These are phyloP conservation scores for Salmo trutta DNA, from an alignment of 2,797 vertebrate genomes.

Conservation along the genomic window DNA sequence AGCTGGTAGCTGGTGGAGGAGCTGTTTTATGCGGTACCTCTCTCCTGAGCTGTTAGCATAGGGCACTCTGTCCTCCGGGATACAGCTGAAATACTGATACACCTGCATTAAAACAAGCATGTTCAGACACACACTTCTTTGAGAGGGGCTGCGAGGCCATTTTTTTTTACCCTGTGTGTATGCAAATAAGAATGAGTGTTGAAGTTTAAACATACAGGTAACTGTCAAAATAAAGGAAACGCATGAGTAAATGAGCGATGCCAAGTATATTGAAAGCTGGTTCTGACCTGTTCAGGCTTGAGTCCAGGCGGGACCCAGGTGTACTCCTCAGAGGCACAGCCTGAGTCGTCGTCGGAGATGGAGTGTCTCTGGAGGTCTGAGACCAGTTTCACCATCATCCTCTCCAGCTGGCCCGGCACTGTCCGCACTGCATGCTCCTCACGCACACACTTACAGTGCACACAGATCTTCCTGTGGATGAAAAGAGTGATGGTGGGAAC, in stretches of 20 bases:
- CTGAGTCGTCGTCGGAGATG: slow-evolving; percentile 88
- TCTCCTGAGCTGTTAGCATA: slow-evolving; percentile 97
- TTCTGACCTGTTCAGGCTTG: slow-evolving; percentile 88
- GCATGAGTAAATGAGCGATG: too few species aligned
- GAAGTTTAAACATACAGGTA: too few species aligned
- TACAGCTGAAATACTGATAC: slow-evolving; percentile 97
- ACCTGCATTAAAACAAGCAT: slow-evolving; percentile 76
- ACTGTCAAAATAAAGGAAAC: too few species aligned
- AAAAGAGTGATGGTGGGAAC: slow-evolving; percentile 14
- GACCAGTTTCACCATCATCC: slow-evolving; percentile 88
- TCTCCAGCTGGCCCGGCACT: slow-evolving; percentile 85
- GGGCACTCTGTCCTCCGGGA: slow-evolving; percentile 95
- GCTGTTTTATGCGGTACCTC: slow-evolving; percentile 93
- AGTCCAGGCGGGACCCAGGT: slow-evolving; percentile 91
- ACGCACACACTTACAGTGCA: slow-evolving; percentile 90
- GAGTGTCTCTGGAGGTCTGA: slow-evolving; percentile 89
- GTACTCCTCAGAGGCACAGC: slow-evolving; percentile 89
- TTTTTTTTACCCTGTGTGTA: background rate
- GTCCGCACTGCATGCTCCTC: slow-evolving; percentile 85
- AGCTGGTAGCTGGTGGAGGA: slow-evolving; percentile 94
- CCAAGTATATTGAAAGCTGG: too few species aligned
- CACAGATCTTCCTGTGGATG: slow-evolving; percentile 87
- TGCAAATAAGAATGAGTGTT: background rate
- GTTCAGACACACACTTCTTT: background rate
- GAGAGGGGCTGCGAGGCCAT: background rate